Evolutionary conservation across 2,113 vertebrate genomes (phyloP), one percentile per base, ranked within the genome.

Genomic region (Triplophysa rosa): DNA sequence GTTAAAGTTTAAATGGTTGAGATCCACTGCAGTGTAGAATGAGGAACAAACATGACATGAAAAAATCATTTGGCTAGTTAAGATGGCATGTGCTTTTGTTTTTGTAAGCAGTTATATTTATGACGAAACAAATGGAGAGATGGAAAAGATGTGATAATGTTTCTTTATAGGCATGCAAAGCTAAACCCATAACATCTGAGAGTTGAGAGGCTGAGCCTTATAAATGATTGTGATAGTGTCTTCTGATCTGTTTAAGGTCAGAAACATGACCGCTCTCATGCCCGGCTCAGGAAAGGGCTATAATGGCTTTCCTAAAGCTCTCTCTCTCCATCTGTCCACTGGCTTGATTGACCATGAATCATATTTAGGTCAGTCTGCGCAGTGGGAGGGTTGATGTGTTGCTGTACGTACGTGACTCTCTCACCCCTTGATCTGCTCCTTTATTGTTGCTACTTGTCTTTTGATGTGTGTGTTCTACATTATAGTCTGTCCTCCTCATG

Each of bases 301-400:
- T 56, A 26, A 14, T 37, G 26, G 24, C 16, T 26, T 56, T 13
- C 11, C 2, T 58, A 16, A 23, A 45, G 42, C 11, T 45, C 2
- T 42, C 5, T 19, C 49, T 8, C 54, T 72, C 69, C 54, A 72
- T 72, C 69, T 3, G 54, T 58, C 54, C 19, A 72, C 29, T 59
- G 69, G 29, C 12, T 42, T 59, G 69, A 72, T 23, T 59, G 19
- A 13, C 69, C 54, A 40, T 72, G 54, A 40, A 59, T 72, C 69
- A 72, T 33, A 23, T 59, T 23, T 9, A 59, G 29, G 8, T 2
- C 14, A 12, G 49, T 5, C 8, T 12, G 49, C 2, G 13, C 8
- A 24, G 52, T 21, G 52, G 69, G 52, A 9, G 49, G 3, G 17
- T 16, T 71, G 68, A 33, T 47, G 21, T 71, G 68, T 56, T n/a